Evolutionary conservation across 2,113 vertebrate genomes (phyloP).

Genomic region (Macquaria ambigua): DNA sequence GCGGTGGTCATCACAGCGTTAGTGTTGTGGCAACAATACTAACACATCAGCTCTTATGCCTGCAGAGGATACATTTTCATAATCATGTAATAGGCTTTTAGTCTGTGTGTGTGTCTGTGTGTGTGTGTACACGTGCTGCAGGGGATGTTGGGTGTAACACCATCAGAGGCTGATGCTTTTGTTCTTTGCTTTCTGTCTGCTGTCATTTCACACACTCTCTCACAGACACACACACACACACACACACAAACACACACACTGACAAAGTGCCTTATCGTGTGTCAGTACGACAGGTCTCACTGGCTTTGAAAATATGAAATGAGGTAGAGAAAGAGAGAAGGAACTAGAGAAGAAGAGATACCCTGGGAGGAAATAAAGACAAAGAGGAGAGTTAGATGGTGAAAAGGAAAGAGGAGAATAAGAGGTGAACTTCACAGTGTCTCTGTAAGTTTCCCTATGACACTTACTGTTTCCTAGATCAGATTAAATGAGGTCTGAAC

Average conservation of each 20-base stretch:
- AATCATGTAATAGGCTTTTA: slow-evolving; percentile 3
- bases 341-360: slow-evolving; percentile 4
- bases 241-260: not conserved
- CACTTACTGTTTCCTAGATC: not conserved
- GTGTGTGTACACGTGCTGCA: slow-evolving; percentile 4
- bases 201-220: slow-evolving; percentile 7
- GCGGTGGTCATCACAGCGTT: slow-evolving; percentile 40
- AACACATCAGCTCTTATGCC: slow-evolving; percentile 28
- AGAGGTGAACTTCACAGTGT: not conserved
- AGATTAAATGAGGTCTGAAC: not conserved
- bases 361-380: not conserved
- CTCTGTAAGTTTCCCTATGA: not conserved
- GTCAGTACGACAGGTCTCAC: slow-evolving; percentile 44
- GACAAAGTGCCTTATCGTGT: slow-evolving; percentile 42
- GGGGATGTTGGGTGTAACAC: slow-evolving; percentile 39
- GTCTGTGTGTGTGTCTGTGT: slow-evolving; percentile 15
- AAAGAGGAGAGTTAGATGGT: not conserved
- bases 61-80: slow-evolving; percentile 39
- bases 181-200: slow-evolving; percentile 10
- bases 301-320: slow-evolving; percentile 21
- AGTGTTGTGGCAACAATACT: slow-evolving; percentile 57
- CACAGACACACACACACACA: slow-evolving; percentile 3
- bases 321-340: slow-evolving; percentile 5
- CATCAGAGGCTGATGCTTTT: slow-evolving; percentile 31
- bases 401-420: not conserved